Base-by-base conservation (phyloP, 2,113 vertebrate genomes). In the Sarotherodon lohbergeri region DNA sequence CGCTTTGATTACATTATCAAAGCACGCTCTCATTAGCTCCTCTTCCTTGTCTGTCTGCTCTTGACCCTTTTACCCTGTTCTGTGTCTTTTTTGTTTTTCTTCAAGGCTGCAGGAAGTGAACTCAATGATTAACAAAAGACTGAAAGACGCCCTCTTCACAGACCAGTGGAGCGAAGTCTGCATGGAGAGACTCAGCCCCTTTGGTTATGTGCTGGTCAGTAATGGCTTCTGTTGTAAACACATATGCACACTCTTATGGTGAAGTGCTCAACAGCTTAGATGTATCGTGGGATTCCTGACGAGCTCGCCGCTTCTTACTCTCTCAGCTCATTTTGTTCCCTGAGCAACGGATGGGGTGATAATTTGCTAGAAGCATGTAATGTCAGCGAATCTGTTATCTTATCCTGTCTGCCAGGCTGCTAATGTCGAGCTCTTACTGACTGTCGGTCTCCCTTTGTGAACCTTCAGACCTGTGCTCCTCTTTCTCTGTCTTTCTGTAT, bases 101-200 rank as follows among this genome's bases (percentile, higher is more conserved):
- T 68, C 79, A 94, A 99, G 98, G 92, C 95, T 99, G 89, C 99
- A 99, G 92, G 99, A 99, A 94, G 98, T 99, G 92, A 99, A 99
- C 91, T 99, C 98, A 27, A 99, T 98, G 98, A 98, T 99, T 94
- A 99, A 98, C 96, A 98, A 98, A 93, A 95, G 98, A 39, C 97
- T 99, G 92, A 99, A 99, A 95, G 99, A 99, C 27, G 98, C 97
- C 56, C 97, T 99, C 66, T 99, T 99, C 96, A 98, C 98, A 6
- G 99, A 99, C 95, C 98, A 99, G 94, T 99, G 99, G 99, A 99
- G 98, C 0, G 98, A 99, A 79, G 97, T 98, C 73, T 99, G 98
- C 95, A 99, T 99, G 98, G 98, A 99, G 73, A 97, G 98, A 2
- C 95, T 99, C 92, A 97, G 97, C 78, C 98, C 97, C 68, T 99